phyloP scores from a whole-genome alignment of 2,113 vertebrate genomes.

The Tretioscincus oriximinensis region DNA sequence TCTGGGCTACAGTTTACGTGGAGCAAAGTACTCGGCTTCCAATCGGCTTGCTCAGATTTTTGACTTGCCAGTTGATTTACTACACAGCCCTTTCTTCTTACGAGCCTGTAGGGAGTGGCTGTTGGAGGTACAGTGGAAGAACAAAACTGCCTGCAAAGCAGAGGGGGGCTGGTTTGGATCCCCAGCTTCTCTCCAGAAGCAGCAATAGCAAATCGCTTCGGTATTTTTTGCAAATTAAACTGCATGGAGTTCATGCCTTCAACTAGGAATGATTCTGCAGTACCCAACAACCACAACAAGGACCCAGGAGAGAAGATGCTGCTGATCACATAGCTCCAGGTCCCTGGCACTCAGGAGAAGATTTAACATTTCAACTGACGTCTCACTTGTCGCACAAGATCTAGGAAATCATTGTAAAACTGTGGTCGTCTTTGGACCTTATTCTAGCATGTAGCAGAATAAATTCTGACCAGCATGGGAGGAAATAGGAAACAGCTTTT shows the following conservation, averaged over 20 bases:
- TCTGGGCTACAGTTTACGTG: not conserved
- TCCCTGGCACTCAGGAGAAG: not conserved
- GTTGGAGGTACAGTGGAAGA: no score
- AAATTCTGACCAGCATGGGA: not conserved
- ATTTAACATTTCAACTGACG: not conserved
- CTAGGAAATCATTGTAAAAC: not conserved
- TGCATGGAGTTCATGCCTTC: no score
- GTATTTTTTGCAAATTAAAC: no score
- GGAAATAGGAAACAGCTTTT: not conserved
- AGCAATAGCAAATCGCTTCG: no score
- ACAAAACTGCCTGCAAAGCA: no score
- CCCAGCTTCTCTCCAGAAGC: no score
- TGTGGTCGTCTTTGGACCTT: not conserved
- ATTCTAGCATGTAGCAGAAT: not conserved
- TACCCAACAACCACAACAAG: no score
- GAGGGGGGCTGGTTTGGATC: no score
- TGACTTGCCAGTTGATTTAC: no score
- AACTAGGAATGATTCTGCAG: no score
- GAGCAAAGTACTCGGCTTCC: not conserved
- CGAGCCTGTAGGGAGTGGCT: no score
- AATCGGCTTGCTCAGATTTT: not conserved
- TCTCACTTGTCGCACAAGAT: not conserved
- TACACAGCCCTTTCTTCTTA: not conserved
- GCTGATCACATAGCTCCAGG: not conserved
- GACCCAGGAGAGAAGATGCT: not conserved